Evolutionary conservation across 2,888 invertebrate genomes (phyloP).

Genomic region (Callyntrura sp.): DNA sequence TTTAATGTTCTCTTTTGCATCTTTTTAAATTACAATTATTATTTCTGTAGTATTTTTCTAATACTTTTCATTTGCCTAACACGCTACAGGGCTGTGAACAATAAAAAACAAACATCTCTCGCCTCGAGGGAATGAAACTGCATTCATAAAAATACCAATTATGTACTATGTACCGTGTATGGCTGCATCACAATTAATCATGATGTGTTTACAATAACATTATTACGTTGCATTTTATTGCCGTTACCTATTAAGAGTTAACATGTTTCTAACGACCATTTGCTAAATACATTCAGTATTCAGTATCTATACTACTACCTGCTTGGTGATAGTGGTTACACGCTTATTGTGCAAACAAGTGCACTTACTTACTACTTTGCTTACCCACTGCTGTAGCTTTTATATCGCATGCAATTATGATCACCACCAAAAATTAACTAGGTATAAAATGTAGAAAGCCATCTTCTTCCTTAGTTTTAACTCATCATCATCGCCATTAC

Average conservation of each 20-base stretch:
- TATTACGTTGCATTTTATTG: conserved; percentile 32
- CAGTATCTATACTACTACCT: neutral
- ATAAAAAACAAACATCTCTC: conserved; percentile 62
- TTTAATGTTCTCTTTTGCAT: conserved; percentile 58
- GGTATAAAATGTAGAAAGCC: conserved; percentile 39
- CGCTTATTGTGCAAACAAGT: neutral
- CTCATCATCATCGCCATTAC: conserved; percentile 17
- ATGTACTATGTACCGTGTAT: conserved; percentile 13
- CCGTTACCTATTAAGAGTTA: conserved; percentile 33
- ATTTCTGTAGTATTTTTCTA: conserved; percentile 3
- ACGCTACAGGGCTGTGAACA: conserved; percentile 50
- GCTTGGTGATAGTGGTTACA: neutral
- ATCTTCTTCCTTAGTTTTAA: conserved; percentile 40
- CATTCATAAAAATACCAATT: conserved; percentile 59
- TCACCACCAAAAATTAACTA: conserved; percentile 44
- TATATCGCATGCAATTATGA: neutral
- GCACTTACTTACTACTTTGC: neutral
- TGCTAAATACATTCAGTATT: neutral
- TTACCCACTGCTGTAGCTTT: neutral
- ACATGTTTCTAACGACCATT: conserved; percentile 51
- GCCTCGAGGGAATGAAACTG: conserved; percentile 61
- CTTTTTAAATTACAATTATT: conserved; percentile 55
- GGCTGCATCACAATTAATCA: conserved; percentile 55
- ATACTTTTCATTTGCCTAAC: conserved; percentile 44
- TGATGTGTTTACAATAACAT: conserved; percentile 43